Percentiles rank a stretch among this genome's conserved stretches.
Conservation (phyloP, 2,797 vertebrate species). For the Urocyon cinereoargenteus region DNA sequence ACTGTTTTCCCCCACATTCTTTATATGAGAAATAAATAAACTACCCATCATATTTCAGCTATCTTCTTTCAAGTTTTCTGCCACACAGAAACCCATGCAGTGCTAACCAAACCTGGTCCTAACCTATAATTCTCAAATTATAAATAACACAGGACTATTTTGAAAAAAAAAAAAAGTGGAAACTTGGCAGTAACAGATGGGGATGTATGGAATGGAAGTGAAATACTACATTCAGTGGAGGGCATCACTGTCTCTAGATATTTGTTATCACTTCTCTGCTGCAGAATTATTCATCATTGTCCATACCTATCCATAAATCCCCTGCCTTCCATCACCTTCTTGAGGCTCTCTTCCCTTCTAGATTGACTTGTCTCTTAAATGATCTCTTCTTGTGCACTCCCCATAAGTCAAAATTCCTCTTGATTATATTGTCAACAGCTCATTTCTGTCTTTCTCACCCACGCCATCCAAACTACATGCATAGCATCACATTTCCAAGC, state of each 20-base stretch:
- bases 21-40: neutral
- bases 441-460: neutral
- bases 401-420: neutral
- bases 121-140: neutral
- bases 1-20: neutral
- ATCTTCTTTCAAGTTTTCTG: neutral
- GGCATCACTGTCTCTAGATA: neutral
- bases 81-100: neutral
- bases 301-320: rapidly evolving
- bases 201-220: neutral
- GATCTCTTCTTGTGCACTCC: neutral
- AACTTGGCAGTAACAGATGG: neutral
- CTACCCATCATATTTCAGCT: neutral
- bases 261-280: neutral
- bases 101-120: neutral
- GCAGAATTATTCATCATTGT: neutral
- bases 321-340: neutral
- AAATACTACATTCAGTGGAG: neutral
- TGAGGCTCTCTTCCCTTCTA: too few species aligned
- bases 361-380: neutral
- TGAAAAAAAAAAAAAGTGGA: neutral
- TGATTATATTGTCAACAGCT: neutral
- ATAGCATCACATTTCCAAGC: neutral
- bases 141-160: neutral
- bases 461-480: neutral